Evolutionary conservation across 2,113 vertebrate genomes (phyloP).

Genomic region (Rhinichthys klamathensis): DNA sequence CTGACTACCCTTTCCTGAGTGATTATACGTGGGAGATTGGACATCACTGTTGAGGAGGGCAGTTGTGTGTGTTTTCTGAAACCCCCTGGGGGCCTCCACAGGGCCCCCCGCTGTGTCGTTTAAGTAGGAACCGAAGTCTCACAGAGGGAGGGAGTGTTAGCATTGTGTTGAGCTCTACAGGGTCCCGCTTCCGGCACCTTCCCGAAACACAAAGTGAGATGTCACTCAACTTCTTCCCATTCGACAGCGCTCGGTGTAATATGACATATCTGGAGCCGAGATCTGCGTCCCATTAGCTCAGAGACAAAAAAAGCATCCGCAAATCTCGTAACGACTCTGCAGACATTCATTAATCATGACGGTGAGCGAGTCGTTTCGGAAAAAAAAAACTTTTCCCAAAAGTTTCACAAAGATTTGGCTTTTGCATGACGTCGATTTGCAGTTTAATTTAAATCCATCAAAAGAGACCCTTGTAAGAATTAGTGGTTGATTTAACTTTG

Average conservation of each 20-base stretch:
- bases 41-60: background rate
- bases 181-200: constrained; percentile 11
- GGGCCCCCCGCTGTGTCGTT: constrained; percentile 52
- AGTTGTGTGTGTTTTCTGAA: background rate
- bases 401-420: constrained; percentile 5
- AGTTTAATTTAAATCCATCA: constrained; percentile 14
- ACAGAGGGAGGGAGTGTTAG: constrained; percentile 41
- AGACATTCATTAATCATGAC: constrained; percentile 68
- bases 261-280: constrained; percentile 58
- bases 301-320: constrained; percentile 63
- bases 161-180: constrained; percentile 37
- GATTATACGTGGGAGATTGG: constrained; percentile 5
- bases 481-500: constrained; percentile 53
- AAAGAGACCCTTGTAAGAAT: constrained; percentile 28
- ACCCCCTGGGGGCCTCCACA: constrained; percentile 35
- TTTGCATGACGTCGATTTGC: constrained; percentile 45
- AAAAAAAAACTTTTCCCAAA: background rate
- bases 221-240: constrained; percentile 59
- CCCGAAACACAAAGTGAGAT: constrained; percentile 63
- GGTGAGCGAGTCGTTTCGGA: background rate
- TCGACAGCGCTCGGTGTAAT: constrained; percentile 35
- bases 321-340: constrained; percentile 58
- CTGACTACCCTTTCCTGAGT: background rate
- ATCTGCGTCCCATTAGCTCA: constrained; percentile 60
- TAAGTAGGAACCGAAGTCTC: constrained; percentile 51